Percentiles rank a stretch among this genome's conserved stretches.
These are phyloP conservation scores for Galeruca laticollis DNA, from an alignment of 2,888 invertebrate genomes.

Conservation along the genomic window DNA sequence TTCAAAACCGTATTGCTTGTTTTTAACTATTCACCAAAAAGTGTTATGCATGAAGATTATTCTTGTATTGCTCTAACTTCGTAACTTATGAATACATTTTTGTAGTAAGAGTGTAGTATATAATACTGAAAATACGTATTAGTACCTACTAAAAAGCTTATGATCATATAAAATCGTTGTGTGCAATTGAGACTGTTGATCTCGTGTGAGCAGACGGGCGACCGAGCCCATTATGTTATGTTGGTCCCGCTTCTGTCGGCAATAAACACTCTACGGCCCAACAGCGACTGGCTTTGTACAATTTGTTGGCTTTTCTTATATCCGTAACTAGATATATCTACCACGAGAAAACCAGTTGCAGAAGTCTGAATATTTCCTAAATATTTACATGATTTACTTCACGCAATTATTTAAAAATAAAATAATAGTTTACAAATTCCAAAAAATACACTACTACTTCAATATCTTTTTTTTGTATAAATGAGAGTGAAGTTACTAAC, in stretches of 20 bases:
- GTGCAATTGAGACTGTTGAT: conserved; percentile 32
- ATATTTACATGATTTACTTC: too few species aligned
- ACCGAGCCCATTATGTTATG: conserved; percentile 25
- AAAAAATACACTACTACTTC: too few species aligned
- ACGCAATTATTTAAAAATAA: too few species aligned
- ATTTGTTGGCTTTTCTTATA: not conserved
- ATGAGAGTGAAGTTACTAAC: too few species aligned
- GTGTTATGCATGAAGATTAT: too few species aligned
- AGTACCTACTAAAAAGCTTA: not conserved
- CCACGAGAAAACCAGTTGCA: not conserved
- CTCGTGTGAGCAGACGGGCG: conserved; percentile 35
- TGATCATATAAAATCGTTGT: not conserved
- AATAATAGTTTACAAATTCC: too few species aligned
- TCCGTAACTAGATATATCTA: conserved; percentile 6
- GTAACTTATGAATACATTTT: too few species aligned
- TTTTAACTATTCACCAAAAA: too few species aligned
- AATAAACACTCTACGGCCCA: conserved; percentile 44
- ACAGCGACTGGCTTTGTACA: conserved; percentile 31
- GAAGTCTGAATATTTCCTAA: not conserved
- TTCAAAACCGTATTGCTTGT: too few species aligned
- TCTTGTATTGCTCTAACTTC: too few species aligned
- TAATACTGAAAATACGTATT: not conserved
- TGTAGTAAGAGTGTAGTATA: not conserved
- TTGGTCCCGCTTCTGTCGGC: conserved; percentile 43
- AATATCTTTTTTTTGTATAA: too few species aligned